Base-by-base conservation (phyloP, 2,888 invertebrate genomes). In the Notodonta dromedarius region DNA sequence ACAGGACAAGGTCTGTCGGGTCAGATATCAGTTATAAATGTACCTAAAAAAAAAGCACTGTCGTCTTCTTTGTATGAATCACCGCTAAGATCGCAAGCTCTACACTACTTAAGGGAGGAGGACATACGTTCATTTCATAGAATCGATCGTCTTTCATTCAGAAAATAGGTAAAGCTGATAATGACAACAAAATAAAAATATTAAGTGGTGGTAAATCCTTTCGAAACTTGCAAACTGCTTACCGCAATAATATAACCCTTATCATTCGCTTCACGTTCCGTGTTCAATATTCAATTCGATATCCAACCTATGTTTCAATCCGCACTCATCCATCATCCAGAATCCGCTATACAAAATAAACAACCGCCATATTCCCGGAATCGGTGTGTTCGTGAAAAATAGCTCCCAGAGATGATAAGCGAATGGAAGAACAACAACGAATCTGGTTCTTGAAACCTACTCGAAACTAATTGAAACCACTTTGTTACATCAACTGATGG, bases 311-410 rank as follows among this genome's bases (percentile, higher is more conserved):
- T 58, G 65, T 44, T 63, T 59, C 56, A 53, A 53, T 60, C 58
- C 58, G 13, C 40, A 16, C 46, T 58, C 69, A 60, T 66, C 57
- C 59, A 62, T 71, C 62, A 71, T 59, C 61, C 58, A 55, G 35
- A 61, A 56, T 56, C 24, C 58, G 40, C n/a, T n/a, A 66, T 69
- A 62, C 62, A 58, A 73, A 62, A 70, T 58, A 60, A 68, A 59
- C 52, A 61, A 61, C 55, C 53, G 54, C 56, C 61, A 68, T 40
- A 39, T 64, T 56, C 14, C 11, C 59, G 48, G 48, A 60, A 63
- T 60, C 55, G 60, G 50, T 54, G 54, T 48, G 14, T 40, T 67
- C 59, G 63, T 63, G 58, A 69, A 67, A 63, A 61, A 58, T 61
- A 58, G 54, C 61, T 64, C 57, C 42, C 40, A 62, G 64, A 56